Evolutionary conservation across 2,888 invertebrate species (phyloP), one percentile per base, ranked within the genome.

Genomic region (Parasteatoda lunata): DNA sequence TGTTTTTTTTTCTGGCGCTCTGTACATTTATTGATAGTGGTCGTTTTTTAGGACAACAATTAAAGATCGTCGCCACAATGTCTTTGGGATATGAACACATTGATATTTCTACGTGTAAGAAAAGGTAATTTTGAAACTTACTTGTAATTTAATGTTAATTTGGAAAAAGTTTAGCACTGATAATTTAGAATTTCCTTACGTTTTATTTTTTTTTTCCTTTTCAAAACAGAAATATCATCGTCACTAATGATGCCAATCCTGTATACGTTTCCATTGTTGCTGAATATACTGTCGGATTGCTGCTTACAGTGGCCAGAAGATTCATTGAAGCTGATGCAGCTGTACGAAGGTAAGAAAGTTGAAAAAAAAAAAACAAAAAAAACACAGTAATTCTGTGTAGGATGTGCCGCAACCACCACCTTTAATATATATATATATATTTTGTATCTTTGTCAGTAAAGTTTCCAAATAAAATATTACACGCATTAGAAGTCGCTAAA

Each of bases 1-100:
- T 30, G 30, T 30, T 30, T 30, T 30, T 1, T 30, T 30, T n/a
- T n/a, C n/a, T 30, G 30, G 30, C 0, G 2, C 30, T 1, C 30
- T 30, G 30, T 30, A 30, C 30, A 30, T 30, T 30, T 30, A 30
- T 30, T 30, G 30, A 30, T 1, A 30, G 30, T 30, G 30, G 30
- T 2, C 30, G 30, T n/a, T 45, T 66, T 68, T n/a, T 70, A 77
- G 85, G 89, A 7, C 65, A 84, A 5, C 77, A 81, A 89, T 84
- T 98, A 47, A 96, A 96, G 93, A 96, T 97, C 0, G 93, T 98
- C 0, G 94, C 95, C 0, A 97, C 98, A 0, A 97, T 98, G 93
- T 97, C 98, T 0, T 97, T 97, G 1, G 98, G 98, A 9, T 94
- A 94, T 90, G 96, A 97, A 90, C 98, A 98, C 91, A 94, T 98